phyloP scores from a whole-genome alignment of 2,797 vertebrate genomes.

The Pseudocheirus occidentalis region DNA sequence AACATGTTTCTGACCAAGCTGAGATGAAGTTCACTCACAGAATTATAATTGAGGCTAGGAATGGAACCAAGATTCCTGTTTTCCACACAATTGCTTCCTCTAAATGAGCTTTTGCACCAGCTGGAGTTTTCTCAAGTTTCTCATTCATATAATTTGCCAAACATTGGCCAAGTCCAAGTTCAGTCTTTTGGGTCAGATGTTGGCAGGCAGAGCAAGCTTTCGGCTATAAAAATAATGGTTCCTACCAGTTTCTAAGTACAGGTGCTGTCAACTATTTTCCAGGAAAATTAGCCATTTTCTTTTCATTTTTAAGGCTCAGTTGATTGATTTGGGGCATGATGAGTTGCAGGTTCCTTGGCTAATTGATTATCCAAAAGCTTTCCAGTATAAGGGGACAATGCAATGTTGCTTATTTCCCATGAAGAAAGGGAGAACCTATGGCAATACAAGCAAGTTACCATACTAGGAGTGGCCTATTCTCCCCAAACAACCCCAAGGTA shows the following conservation, averaged over 20 bases:
- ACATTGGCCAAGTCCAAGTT: background rate
- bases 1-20: background rate
- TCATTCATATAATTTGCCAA: background rate
- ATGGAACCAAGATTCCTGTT: background rate
- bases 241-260: background rate
- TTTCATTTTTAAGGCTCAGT: background rate
- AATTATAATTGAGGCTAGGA: background rate
- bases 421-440: background rate
- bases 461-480: background rate
- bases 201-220: background rate
- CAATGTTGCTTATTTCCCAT: background rate
- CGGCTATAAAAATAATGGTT: background rate
- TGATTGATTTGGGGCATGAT: background rate
- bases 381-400: background rate
- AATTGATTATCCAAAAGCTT: background rate
- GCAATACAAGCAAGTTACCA: background rate
- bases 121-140: slow-evolving; percentile 9
- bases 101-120: background rate
- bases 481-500: background rate
- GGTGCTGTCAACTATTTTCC: background rate
- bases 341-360: background rate
- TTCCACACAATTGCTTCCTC: slow-evolving; percentile 11
- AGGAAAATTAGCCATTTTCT: background rate
- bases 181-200: background rate
- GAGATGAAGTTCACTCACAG: background rate